Base-by-base conservation (phyloP, 1,140 invertebrate species). In the Penaeus indicus region DNA sequence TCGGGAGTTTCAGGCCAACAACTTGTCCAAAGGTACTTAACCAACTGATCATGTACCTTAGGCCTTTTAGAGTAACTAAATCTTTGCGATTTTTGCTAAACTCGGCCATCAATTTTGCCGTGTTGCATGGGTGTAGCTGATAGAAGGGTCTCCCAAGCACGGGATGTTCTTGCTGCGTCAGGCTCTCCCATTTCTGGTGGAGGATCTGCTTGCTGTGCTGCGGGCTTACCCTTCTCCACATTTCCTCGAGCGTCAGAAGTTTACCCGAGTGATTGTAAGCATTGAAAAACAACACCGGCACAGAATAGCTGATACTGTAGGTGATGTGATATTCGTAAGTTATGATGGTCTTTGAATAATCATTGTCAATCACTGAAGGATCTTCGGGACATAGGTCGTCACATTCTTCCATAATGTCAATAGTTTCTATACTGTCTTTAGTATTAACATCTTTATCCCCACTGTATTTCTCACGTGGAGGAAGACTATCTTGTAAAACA, bases 101-200 rank as follows among this genome's bases (percentile, higher is more conserved):
- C 22, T 80, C 60, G 11, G 62, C n/a, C 75, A 86, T 86, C 7
- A 86, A 32, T 60, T 64, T 86, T 38, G 75, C 75, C 32, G 85
- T 86, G 25, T 86, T 16, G 60, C 85, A 86, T 10, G 85, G 85
- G 32, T 86, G 85, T 60, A 86, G 60, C 21, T 86, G 85, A 27
- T 79, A 86, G 25, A 79, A 86, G 18, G 85, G 85, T 79, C 77
- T n/a, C 25, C 85, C 85, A 75, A 86, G 85, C 77, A 86, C 25
- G 64, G 85, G 85, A 79, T 86, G 85, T 54, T 86, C 85, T 11
- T n/a, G 38, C 32, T 86, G 85, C 62, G 85, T 86, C 27, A 86
- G 47, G 62, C 61, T 25, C 25, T 79, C 77, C 85, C 85, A 86
- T 60, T 86, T 86, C 25, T 79, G 78, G 8, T 67, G 21, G 8